phyloP scores from a whole-genome alignment of 2,888 invertebrate genomes.

The Limulus polyphemus region DNA sequence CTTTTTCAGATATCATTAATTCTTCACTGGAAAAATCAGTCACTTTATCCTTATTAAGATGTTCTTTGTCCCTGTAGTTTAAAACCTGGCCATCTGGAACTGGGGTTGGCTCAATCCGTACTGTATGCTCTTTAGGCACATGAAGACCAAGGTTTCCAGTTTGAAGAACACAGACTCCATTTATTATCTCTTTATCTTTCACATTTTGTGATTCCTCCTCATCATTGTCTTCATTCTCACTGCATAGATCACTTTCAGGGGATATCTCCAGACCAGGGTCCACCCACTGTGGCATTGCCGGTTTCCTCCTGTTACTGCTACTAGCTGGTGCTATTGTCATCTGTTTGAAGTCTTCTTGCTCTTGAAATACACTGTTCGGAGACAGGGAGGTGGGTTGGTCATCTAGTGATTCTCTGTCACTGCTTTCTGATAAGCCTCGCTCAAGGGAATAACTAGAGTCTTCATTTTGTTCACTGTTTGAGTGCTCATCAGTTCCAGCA shows the following conservation, averaged over 20 bases:
- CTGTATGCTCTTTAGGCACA: slow-evolving; percentile 47
- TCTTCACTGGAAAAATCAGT: no score
- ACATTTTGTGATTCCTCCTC: slow-evolving; percentile 30
- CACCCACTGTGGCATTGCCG: slow-evolving; percentile 94
- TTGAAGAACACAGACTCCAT: slow-evolving; percentile 85
- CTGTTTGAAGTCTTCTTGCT: no score
- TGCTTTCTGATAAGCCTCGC: slow-evolving; percentile 35
- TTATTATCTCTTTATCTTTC: slow-evolving; percentile 63
- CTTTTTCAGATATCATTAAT: no score
- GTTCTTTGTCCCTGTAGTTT: no score
- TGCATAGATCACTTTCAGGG: slow-evolving; percentile 31
- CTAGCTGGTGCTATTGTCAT: neutral
- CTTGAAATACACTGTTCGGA: no score
- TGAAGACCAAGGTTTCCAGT: slow-evolving; percentile 53
- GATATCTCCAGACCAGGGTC: slow-evolving; percentile 56
- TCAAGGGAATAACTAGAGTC: slow-evolving; percentile 50
- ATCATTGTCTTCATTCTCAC: slow-evolving; percentile 27
- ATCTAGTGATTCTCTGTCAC: slow-evolving; percentile 23
- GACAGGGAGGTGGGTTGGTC: neutral
- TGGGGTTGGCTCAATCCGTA: slow-evolving; percentile 62
- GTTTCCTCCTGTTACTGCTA: slow-evolving; percentile 56
- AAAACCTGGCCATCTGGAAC: slow-evolving; percentile 43
- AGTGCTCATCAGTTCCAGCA: slow-evolving; percentile 55
- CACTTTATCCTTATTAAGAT: no score
- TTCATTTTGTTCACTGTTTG: slow-evolving; percentile 57